phyloP scores from a whole-genome alignment of 2,797 vertebrate species.

The Pseudotriccus pelzelni region DNA sequence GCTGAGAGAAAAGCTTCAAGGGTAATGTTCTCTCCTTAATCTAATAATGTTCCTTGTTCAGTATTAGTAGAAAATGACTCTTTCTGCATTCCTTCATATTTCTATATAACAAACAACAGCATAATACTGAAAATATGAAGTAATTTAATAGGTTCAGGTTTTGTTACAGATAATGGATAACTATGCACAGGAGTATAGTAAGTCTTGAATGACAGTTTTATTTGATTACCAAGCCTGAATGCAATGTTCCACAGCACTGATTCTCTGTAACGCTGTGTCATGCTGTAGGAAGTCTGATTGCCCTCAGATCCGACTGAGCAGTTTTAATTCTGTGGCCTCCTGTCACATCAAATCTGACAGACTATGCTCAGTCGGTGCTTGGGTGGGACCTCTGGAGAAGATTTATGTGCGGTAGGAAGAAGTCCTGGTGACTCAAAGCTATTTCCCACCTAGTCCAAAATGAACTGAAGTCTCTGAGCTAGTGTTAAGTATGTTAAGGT shows the following conservation, averaged over 20 bases:
- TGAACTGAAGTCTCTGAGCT: background rate
- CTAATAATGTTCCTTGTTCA: slow-evolving; percentile 49
- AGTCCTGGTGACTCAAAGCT: background rate
- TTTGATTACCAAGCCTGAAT: slow-evolving; percentile 20
- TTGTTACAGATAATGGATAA: slow-evolving; percentile 54
- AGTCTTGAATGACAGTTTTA: slow-evolving; percentile 33
- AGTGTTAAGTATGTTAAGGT: background rate
- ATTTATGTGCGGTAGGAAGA: background rate
- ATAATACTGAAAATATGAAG: slow-evolving; percentile 20
- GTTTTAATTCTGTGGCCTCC: background rate
- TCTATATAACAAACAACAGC: slow-evolving; percentile 40
- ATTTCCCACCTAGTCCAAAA: background rate
- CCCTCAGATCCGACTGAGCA: background rate
- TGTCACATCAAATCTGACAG: background rate
- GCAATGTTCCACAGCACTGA: background rate
- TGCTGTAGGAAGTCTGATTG: background rate
- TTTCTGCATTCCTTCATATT: slow-evolving; percentile 40
- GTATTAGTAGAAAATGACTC: slow-evolving; percentile 42
- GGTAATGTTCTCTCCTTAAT: slow-evolving; percentile 59
- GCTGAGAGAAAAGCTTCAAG: slow-evolving; percentile 40
- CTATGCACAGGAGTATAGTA: slow-evolving; percentile 15
- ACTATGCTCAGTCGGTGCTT: background rate
- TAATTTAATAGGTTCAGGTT: slow-evolving; percentile 50
- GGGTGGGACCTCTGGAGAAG: background rate
- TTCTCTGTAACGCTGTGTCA: background rate